A percentile compares a stretch with the other conserved stretches of the same genome.
These are phyloP conservation scores for Hirundo rustica DNA, from an alignment of 2,797 vertebrate species.

Conservation along the genomic window DNA sequence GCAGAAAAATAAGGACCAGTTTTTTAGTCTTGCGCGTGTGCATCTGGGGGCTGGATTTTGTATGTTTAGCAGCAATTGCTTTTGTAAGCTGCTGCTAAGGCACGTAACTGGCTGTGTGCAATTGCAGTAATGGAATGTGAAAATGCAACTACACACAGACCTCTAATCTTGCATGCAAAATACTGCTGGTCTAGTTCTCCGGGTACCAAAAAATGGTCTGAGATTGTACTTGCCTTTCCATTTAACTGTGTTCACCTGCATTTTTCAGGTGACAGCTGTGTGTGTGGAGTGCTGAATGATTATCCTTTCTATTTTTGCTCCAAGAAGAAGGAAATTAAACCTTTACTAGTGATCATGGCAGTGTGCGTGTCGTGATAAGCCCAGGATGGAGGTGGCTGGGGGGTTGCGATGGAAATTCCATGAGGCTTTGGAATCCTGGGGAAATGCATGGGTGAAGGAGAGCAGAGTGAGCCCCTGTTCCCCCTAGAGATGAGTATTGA, in stretches of 20 bases:
- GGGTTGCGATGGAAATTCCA: background rate
- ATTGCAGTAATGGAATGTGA: slow-evolving; percentile 62
- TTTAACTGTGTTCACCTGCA: slow-evolving; percentile 12
- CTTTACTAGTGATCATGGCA: background rate
- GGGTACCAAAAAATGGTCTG: slow-evolving; percentile 56
- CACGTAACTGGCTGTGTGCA: slow-evolving; percentile 57
- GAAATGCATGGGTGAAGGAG: background rate
- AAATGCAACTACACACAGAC: slow-evolving; percentile 46
- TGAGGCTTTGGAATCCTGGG: background rate
- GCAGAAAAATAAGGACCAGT: slow-evolving; percentile 56
- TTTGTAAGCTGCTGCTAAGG: slow-evolving; percentile 62
- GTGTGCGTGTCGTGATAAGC: background rate
- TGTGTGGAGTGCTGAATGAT: background rate
- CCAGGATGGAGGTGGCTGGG: background rate
- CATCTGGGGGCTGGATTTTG: slow-evolving; percentile 51
- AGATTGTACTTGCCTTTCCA: background rate
- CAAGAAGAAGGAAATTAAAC: slow-evolving; percentile 23
- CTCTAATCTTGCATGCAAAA: slow-evolving; percentile 63
- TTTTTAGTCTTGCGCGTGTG: slow-evolving; percentile 7
- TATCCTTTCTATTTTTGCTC: slow-evolving; percentile 24
- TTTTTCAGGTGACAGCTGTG: slow-evolving; percentile 41
- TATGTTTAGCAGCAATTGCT: slow-evolving; percentile 57
- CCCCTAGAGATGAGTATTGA: rapidly evolving
- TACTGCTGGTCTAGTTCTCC: slow-evolving; percentile 32
- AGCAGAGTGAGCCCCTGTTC: background rate